Evolutionary conservation across 37 sponge, comb jelly and placozoan species (phyloP).

Genomic region (Crambe crambe): DNA sequence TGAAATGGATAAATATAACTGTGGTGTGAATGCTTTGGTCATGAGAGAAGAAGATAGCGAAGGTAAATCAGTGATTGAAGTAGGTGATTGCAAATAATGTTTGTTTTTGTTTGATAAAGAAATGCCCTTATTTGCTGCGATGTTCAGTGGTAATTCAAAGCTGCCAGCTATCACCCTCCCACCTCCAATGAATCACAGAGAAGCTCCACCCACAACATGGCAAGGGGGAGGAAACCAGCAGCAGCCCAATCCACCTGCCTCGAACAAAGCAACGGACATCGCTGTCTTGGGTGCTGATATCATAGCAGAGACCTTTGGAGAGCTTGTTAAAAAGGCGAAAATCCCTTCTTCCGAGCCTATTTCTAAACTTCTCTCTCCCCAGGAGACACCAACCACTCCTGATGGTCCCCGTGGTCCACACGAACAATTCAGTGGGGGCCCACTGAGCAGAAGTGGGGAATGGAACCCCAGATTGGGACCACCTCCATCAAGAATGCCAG

Average conservation of each 20-base stretch:
- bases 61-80: constrained; percentile 19
- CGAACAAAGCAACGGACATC: background rate
- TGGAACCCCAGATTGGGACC: background rate
- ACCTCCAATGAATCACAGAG: constrained; percentile 1
- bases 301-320: constrained; percentile 48
- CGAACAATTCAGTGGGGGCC: background rate
- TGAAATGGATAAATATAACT: constrained; percentile 82
- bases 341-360: background rate
- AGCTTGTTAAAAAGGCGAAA: background rate
- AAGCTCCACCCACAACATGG: background rate
- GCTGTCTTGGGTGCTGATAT: constrained; percentile 67
- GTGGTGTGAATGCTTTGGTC: constrained; percentile 18
- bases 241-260: background rate
- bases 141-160: background rate
- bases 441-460: background rate
- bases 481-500: background rate
- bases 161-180: constrained; percentile 48
- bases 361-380: background rate
- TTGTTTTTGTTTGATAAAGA: background rate
- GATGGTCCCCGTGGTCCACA: background rate
- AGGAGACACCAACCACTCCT: background rate
- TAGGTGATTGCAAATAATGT: background rate
- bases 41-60: constrained; percentile 14
- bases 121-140: background rate
- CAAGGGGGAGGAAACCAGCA: background rate